Evolutionary conservation across 2,113 vertebrate species (phyloP), one percentile per base, ranked within the genome.

Genomic region (Maccullochella peelii): DNA sequence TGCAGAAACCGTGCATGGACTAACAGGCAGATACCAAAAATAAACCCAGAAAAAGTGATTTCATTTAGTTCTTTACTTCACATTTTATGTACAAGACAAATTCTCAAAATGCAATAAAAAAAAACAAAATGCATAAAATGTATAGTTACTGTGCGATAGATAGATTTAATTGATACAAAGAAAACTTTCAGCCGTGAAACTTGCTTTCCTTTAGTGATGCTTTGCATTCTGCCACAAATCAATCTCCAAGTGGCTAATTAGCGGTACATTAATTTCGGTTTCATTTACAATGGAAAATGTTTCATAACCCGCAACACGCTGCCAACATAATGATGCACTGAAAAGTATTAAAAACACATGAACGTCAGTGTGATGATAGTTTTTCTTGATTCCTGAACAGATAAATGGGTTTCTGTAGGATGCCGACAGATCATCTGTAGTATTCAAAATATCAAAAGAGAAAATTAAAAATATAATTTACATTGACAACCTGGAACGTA

Each of bases 81-180:
- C 85, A 88, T 84, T 88, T 92, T 94, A 93, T 95, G 89, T 94
- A 95, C 95, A 95, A 90, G 80, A 93, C 52, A 93, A 86, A 88
- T 80, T 88, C 58, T 91, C 88, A 78, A 89, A 92, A 94, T 74
- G 84, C 82, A 88, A 92, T 89, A 94, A 36, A 92, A 94, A 94
- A 92, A 87, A 92, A 85, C 72, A 85, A 88, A 91, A 88, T 77
- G 74, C 80, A 89, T 88, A 87, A 87, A 91, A 93, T 82, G 76
- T 80, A 62, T 77, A 86, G 65, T 80, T 71, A 66, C 55, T 57
- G 77, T 83, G 71, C 77, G 83, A 88, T 66, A 79, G 62, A 80
- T 87, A 90, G 85, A 90, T 87, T 87, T 71, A 88, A 91, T 27
- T 23, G 62, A 80, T 59, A 78, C 54, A 69, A 67, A 81, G 71